phyloP scores from a whole-genome alignment of 2,797 vertebrate genomes.

The Toxotes lorentzi region DNA sequence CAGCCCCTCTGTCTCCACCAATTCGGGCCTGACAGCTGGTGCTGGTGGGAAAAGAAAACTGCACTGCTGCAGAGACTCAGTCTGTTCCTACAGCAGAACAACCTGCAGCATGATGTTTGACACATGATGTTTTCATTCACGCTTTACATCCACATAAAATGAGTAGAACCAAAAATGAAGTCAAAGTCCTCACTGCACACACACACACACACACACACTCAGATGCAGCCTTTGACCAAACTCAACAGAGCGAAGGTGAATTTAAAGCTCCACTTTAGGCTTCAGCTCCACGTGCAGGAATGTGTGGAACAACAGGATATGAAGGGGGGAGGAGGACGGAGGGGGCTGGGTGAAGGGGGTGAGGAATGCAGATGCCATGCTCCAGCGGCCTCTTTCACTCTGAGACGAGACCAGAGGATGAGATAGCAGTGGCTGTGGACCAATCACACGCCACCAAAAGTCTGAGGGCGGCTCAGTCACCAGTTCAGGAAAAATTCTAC shows the following conservation, averaged over 20 bases:
- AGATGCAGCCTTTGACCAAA: constrained; percentile 14
- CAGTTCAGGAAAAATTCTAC: not conserved
- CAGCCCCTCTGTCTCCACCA: constrained; percentile 31
- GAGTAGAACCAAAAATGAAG: not conserved
- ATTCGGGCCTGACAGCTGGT: constrained; percentile 8
- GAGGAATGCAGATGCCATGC: constrained; percentile 47
- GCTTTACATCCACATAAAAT: not conserved
- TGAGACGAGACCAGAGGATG: constrained; percentile 32
- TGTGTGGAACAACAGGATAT: constrained; percentile 66
- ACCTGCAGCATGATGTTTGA: constrained; percentile 9
- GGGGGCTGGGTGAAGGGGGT: not conserved
- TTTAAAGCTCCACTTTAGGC: constrained; percentile 38
- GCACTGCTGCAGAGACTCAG: not conserved
- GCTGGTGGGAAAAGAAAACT: constrained; percentile 31
- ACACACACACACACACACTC: constrained; percentile 14
- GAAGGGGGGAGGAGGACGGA: not conserved
- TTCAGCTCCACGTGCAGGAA: constrained; percentile 53
- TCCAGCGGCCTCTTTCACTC: constrained; percentile 31
- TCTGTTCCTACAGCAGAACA: constrained; percentile 2
- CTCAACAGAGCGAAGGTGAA: constrained; percentile 51
- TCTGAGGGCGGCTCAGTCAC: not conserved
- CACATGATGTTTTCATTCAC: not conserved
- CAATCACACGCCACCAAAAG: constrained; percentile 29
- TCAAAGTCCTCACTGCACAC: too few relatives aligned
- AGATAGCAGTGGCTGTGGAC: constrained; percentile 41